phyloP scores from a whole-genome alignment of 2,888 invertebrate species.

The Synergus itoensis region DNA sequence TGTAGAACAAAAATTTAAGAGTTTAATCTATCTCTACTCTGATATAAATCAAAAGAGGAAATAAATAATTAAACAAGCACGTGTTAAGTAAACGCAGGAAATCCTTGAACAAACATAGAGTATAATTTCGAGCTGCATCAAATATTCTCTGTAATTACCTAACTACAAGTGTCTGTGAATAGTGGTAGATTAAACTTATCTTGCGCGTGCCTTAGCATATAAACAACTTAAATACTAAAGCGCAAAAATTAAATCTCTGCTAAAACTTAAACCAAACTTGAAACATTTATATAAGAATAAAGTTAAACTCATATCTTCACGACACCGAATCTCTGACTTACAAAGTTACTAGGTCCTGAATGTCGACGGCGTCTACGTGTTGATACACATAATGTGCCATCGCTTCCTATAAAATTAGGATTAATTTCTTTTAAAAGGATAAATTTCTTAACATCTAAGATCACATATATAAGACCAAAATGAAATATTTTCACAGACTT shows the following conservation, averaged over 20 bases:
- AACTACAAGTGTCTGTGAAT: constrained; percentile 6
- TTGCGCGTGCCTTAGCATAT: constrained; percentile 48
- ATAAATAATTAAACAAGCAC: constrained; percentile 39
- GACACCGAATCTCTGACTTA: constrained; percentile 70
- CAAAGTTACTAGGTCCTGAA: constrained; percentile 75
- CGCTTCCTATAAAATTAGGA: constrained; percentile 74
- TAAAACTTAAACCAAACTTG: constrained; percentile 6
- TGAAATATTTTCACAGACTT: background rate
- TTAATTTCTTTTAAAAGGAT: constrained; percentile 42
- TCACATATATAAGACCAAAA: background rate
- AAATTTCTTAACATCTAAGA: background rate
- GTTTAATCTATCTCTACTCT: background rate
- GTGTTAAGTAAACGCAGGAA: constrained; percentile 33
- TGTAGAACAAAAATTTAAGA: background rate
- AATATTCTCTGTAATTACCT: constrained; percentile 25
- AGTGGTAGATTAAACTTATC: constrained; percentile 52
- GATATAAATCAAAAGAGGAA: constrained; percentile 42
- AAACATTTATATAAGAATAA: background rate
- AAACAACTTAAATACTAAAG: constrained; percentile 47
- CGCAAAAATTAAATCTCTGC: background rate
- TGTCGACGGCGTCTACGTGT: constrained; percentile 71
- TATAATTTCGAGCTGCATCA: constrained; percentile 4
- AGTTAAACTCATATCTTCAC: constrained; percentile 42
- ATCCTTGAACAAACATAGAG: constrained; percentile 8
- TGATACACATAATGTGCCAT: constrained; percentile 71